Evolutionary conservation across 2,797 vertebrate species (phyloP).

Genomic region (Prionace glauca): DNA sequence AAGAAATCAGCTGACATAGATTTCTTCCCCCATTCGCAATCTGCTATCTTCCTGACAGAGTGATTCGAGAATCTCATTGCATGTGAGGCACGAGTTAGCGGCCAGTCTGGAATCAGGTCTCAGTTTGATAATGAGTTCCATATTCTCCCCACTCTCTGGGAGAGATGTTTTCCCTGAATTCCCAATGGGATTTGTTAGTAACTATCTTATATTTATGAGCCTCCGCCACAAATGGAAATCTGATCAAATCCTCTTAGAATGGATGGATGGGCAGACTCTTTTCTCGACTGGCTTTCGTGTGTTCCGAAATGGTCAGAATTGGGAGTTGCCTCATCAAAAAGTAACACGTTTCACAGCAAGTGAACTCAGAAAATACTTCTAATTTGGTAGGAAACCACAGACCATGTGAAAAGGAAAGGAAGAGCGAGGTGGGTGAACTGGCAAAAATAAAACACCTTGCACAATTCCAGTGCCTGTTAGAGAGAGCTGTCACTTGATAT

Average conservation of each 20-base stretch:
- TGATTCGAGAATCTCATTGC: not conserved
- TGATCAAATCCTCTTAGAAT: too few species aligned
- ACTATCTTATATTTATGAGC: too few species aligned
- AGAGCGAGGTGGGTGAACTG: not conserved
- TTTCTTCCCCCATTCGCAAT: not conserved
- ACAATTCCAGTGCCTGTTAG: not conserved
- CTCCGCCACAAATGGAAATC: too few species aligned
- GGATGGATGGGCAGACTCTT: not conserved
- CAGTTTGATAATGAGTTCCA: not conserved
- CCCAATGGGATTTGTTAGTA: too few species aligned
- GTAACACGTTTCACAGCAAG: not conserved
- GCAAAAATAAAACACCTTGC: not conserved
- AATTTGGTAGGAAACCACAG: not conserved
- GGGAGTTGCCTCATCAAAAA: not conserved
- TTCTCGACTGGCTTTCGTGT: not conserved
- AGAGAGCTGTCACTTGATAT: not conserved
- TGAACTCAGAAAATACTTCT: not conserved
- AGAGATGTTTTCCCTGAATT: too few species aligned
- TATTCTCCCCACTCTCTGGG: too few species aligned
- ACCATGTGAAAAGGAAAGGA: not conserved
- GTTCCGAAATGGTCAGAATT: not conserved
- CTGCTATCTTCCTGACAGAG: not conserved
- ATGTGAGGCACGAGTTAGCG: not conserved
- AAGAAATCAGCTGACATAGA: not conserved
- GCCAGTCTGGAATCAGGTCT: not conserved